These are phyloP conservation scores for Aegotheles bennettii DNA, from an alignment of 2,113 vertebrate genomes.

Conservation along the genomic window DNA sequence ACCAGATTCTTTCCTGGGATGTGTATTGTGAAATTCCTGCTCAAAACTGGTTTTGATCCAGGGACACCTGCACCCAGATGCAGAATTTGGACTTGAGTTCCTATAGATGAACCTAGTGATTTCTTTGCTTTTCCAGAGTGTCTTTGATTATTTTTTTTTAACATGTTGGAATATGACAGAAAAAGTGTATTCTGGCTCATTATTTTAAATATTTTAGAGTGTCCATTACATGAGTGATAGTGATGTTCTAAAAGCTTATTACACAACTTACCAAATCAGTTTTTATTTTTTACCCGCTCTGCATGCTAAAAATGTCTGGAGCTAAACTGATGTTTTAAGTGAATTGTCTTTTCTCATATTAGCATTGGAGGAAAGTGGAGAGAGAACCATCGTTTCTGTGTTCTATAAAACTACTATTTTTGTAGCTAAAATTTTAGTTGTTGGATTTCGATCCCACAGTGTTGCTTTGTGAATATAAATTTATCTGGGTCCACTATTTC, in stretches of 20 bases:
- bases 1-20: constrained; percentile 29
- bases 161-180: background rate
- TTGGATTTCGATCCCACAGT: constrained; percentile 15
- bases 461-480: constrained; percentile 30
- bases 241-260: constrained; percentile 55
- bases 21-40: background rate
- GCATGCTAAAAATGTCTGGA: constrained; percentile 42
- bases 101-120: background rate
- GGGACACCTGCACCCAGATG: background rate
- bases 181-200: background rate
- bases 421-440: constrained; percentile 18
- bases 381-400: background rate
- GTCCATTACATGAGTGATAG: constrained; percentile 40
- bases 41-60: constrained; percentile 10
- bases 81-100: constrained; percentile 31
- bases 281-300: constrained; percentile 51
- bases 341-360: background rate
- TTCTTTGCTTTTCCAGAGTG: constrained; percentile 35
- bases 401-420: constrained; percentile 52
- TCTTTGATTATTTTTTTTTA: constrained; percentile 8
- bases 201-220: constrained; percentile 41
- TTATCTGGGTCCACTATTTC: constrained; percentile 53
- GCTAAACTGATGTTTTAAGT: constrained; percentile 17
- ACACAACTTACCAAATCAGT: constrained; percentile 26
- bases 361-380: background rate